Base-by-base conservation (phyloP, 2,113 vertebrate species). In the Albula glossodonta region DNA sequence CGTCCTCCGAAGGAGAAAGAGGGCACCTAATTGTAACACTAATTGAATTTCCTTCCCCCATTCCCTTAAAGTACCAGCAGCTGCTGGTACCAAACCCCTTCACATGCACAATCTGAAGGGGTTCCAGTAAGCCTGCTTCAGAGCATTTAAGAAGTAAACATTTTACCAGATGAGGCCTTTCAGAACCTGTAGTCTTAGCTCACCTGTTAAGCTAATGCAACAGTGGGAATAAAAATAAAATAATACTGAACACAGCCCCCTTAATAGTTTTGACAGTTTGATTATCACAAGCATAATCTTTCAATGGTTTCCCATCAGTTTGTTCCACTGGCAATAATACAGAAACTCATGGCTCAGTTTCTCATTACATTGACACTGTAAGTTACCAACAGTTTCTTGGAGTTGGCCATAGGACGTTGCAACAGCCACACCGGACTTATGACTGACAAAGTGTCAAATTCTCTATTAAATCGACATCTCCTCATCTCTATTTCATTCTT, bases 11-110 rank as follows among this genome's bases (percentile, higher is more conserved):
- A 31, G 80, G 70, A 51, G 57, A 80, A n/a, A 84, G 70, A 85
- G 80, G 66, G 52, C 78, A 81, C 49, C 56, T 66, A 74, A 85
- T 74, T 86, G 51, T 70, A 49, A 78, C 31, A n/a, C 57, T 83
- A 85, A 87, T 70, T 78, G 56, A 84, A 81, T 81, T 56, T 66
- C 51, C 13, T 22, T 51, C 63, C 8, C 53, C 51, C 66, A 79
- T 51, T 19, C 83, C 70, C 84, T 85, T 74, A 6, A 74, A 31
- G n/a, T 7, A 25, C 7, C 70, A 31, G 10, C n/a, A 31, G 70
- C 22, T 74, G n/a, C 70, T 10, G n/a, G 70, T 25, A 74, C 70
- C 9, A 2, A 74, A 31, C 70, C 31, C 70, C 5, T 25, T 5
- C 1, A 5, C 2, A 74, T 19, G n/a, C 5, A 8, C 22, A 10